Evolutionary conservation across 2,797 vertebrate genomes (phyloP).

Genomic region (Anabas testudineus): DNA sequence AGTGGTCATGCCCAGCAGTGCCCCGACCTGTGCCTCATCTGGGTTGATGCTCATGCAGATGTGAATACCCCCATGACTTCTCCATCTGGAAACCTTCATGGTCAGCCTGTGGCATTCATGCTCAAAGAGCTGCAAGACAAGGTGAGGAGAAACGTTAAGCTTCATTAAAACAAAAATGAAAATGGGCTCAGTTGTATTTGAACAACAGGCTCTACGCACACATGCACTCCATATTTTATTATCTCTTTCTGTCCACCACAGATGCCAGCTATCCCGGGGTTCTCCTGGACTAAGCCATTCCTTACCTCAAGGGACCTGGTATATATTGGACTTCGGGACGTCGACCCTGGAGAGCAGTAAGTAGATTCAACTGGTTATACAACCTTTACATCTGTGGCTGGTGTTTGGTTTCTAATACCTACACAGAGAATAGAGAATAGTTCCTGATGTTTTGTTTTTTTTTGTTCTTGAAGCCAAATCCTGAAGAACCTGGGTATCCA

Average conservation of each 20-base stretch:
- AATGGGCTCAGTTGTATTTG: background rate
- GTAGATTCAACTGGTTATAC: conserved; percentile 49
- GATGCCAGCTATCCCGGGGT: conserved; percentile 94
- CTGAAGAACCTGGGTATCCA: conserved; percentile 95
- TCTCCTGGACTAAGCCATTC: conserved; percentile 95
- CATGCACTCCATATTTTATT: background rate
- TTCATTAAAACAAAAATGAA: background rate
- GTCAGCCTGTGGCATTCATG: conserved; percentile 95
- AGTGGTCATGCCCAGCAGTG: conserved; percentile 91
- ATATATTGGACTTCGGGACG: conserved; percentile 94
- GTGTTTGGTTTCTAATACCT: background rate
- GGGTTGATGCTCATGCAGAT: conserved; percentile 97
- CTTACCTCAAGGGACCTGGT: conserved; percentile 91
- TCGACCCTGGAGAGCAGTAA: conserved; percentile 97
- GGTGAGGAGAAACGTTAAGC: conserved; percentile 77
- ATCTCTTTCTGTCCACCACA: conserved; percentile 53
- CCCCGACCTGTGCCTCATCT: conserved; percentile 94
- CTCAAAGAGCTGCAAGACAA: conserved; percentile 95
- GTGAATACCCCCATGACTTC: conserved; percentile 95
- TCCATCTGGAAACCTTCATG: conserved; percentile 94
- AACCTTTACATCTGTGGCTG: background rate
- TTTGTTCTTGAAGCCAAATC: conserved; percentile 86
- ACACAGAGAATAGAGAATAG: background rate
- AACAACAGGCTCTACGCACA: background rate
- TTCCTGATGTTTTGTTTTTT: background rate